A percentile compares a stretch with the other conserved stretches of the same genome.
Conservation (phyloP, 2,797 vertebrate genomes). For the Hydrolagus colliei region DNA sequence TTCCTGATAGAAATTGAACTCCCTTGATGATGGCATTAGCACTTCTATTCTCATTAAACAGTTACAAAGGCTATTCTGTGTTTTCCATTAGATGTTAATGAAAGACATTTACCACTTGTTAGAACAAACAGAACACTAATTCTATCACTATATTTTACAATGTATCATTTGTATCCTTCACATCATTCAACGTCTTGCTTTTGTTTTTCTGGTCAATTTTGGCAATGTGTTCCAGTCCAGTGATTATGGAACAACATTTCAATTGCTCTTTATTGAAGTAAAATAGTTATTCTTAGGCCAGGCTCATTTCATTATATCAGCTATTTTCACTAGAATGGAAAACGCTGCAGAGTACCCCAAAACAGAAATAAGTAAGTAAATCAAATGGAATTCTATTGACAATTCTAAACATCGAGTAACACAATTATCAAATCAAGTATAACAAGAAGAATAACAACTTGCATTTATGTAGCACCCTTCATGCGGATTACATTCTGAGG, state of each 20-base stretch:
- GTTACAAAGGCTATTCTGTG: not conserved
- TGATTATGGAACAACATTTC: not conserved
- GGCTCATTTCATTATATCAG: not conserved
- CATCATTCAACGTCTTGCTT: not conserved
- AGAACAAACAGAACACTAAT: not conserved
- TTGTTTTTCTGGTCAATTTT: not conserved
- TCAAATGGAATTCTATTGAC: not conserved
- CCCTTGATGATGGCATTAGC: not conserved
- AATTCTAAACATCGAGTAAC: too few relatives aligned
- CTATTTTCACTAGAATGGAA: not conserved
- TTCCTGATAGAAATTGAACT: not conserved
- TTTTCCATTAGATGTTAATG: slow-evolving; percentile 1
- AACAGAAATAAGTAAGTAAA: not conserved
- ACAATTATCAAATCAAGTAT: not conserved
- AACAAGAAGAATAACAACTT: too few relatives aligned
- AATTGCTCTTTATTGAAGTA: not conserved
- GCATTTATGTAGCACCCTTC: too few relatives aligned
- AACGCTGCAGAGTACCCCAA: not conserved
- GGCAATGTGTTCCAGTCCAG: not conserved
- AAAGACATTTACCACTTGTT: not conserved
- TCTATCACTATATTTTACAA: not conserved
- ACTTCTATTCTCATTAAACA: not conserved
- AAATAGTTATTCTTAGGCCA: not conserved
- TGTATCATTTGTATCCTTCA: not conserved
- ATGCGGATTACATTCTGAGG: too few relatives aligned